Evolutionary conservation across 30 jellyfish, hydroid and myxozoan species (phyloP).

Genomic region (Chrysaora quinquecirrha): DNA sequence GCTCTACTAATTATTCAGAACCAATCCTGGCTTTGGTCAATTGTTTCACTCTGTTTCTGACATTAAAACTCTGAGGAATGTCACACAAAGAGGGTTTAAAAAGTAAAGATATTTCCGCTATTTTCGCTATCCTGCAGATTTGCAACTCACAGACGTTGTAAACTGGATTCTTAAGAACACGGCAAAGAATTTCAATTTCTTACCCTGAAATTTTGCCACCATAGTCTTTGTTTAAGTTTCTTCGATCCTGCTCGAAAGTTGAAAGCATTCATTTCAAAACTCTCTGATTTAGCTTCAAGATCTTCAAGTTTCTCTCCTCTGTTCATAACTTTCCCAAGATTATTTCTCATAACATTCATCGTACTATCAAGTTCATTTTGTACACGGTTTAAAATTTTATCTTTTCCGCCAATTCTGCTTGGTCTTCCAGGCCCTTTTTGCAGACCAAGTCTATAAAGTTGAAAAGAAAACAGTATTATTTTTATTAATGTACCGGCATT

Average conservation of each 20-base stretch:
- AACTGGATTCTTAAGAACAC: too few species aligned
- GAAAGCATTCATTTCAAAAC: conserved; percentile 98
- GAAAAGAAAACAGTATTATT: too few species aligned
- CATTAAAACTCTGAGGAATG: too few species aligned
- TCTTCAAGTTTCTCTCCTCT: conserved; percentile 96
- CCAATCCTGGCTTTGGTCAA: too few species aligned
- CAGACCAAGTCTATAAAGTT: conserved; percentile 47
- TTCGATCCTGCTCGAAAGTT: conserved; percentile 90
- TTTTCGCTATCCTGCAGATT: too few species aligned
- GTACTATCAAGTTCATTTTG: conserved; percentile 89
- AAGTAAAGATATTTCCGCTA: too few species aligned
- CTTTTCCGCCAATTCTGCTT: conserved; percentile 34
- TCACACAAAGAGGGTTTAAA: too few species aligned
- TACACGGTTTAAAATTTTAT: conserved; percentile 37
- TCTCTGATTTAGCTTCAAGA: conserved; percentile 95
- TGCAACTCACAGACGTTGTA: too few species aligned
- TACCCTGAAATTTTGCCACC: conserved; percentile 99
- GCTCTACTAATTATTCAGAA: too few species aligned
- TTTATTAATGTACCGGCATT: neutral
- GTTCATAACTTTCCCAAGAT: conserved; percentile 81
- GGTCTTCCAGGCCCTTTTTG: conserved; percentile 68
- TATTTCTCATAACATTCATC: conserved; percentile 83
- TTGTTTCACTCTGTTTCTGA: too few species aligned
- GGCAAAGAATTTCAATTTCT: too few species aligned
- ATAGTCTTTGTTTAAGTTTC: conserved; percentile 72